phyloP scores from a whole-genome alignment of 1,140 invertebrate species.

The Dufourea novaeangliae region DNA sequence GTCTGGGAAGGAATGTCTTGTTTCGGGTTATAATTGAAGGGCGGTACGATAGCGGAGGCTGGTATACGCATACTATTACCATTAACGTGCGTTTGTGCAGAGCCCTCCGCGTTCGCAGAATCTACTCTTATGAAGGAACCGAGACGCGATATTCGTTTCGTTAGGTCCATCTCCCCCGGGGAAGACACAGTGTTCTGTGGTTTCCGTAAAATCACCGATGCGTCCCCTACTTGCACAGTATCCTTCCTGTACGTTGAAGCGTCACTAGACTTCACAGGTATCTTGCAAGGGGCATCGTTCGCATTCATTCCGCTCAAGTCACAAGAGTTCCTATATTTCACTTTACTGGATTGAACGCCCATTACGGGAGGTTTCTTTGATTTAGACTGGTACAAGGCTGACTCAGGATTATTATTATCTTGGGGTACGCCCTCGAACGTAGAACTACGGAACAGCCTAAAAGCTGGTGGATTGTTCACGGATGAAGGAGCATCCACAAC shows the following conservation, averaged over 20 bases:
- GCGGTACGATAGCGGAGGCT: constrained; percentile 81
- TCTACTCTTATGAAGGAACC: constrained; percentile 80
- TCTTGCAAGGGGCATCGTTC: constrained; percentile 67
- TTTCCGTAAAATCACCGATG: constrained; percentile 66
- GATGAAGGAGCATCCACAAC: constrained; percentile 61
- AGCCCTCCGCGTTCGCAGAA: constrained; percentile 64
- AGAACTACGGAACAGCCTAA: constrained; percentile 85
- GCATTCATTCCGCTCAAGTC: constrained; percentile 72
- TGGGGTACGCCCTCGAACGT: constrained; percentile 87
- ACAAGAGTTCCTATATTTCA: constrained; percentile 74
- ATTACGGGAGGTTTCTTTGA: constrained; percentile 43
- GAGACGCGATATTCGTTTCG: constrained; percentile 81
- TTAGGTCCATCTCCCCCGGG: constrained; percentile 27
- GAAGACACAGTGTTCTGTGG: constrained; percentile 46
- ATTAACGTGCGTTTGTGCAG: constrained; percentile 49
- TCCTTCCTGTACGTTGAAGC: constrained; percentile 46
- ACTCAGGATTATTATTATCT: constrained; percentile 34
- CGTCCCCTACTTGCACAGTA: constrained; percentile 39
- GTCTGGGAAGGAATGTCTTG: constrained; percentile 60
- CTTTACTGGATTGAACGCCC: constrained; percentile 32
- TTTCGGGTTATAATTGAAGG: constrained; percentile 82
- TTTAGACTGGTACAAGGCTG: constrained; percentile 40
- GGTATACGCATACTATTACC: constrained; percentile 49
- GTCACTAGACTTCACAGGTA: constrained; percentile 69
- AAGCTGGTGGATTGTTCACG: constrained; percentile 69